These are phyloP conservation scores for Meghimatium bilineatum DNA, from an alignment of 2,888 invertebrate species.

Conservation along the genomic window DNA sequence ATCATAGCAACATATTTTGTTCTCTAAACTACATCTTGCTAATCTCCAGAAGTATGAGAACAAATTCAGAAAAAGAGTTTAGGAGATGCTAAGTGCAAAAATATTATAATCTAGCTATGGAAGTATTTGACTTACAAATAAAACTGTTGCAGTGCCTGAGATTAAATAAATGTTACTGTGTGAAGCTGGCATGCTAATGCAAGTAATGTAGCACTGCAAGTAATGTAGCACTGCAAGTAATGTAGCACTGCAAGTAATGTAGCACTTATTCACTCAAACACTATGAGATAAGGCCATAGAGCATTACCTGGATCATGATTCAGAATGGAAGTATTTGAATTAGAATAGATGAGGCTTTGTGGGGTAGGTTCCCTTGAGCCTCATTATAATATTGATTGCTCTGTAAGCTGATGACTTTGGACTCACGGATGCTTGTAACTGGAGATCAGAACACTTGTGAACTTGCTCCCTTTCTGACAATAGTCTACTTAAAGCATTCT, in stretches of 20 bases:
- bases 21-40: too few species aligned
- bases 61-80: too few species aligned
- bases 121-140: background rate
- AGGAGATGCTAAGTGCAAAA: too few species aligned
- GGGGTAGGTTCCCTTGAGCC: background rate
- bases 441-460: background rate
- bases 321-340: background rate
- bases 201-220: too few species aligned
- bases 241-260: too few species aligned
- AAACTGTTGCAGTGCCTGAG: background rate
- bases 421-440: conserved; percentile 1
- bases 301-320: background rate
- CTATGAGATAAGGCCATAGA: background rate
- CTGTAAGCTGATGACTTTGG: background rate
- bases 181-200: background rate
- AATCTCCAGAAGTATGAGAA: too few species aligned
- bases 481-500: background rate
- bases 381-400: conserved; percentile 3
- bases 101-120: background rate
- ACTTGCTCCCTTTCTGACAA: background rate
- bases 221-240: too few species aligned
- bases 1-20: too few species aligned
- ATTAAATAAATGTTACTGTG: background rate
- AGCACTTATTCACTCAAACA: too few species aligned
- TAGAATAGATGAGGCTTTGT: background rate